These are phyloP conservation scores for Baronia brevicornis DNA, from an alignment of 2,888 invertebrate genomes.

Conservation along the genomic window DNA sequence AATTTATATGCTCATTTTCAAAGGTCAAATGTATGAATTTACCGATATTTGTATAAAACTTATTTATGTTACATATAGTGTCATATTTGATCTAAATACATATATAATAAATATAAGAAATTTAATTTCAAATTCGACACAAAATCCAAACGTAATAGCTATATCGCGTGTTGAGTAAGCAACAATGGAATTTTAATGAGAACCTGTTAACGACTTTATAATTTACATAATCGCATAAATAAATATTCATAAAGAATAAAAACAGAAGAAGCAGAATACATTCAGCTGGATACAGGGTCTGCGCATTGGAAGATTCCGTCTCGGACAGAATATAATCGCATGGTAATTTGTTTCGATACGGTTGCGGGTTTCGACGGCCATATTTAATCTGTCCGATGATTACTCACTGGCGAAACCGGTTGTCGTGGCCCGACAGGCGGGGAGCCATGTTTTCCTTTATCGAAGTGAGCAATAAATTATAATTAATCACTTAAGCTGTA, in stretches of 20 bases:
- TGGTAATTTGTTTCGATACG: constrained; percentile 39
- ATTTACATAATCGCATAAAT: constrained; percentile 67
- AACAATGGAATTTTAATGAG: constrained; percentile 70
- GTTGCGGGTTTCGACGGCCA: constrained; percentile 19
- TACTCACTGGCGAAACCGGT: constrained; percentile 27
- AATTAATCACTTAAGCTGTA: not conserved
- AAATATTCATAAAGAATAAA: constrained; percentile 60
- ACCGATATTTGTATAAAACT: too few species aligned
- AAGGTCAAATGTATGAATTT: too few species aligned
- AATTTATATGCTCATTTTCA: constrained; percentile 1
- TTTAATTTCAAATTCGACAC: constrained; percentile 40
- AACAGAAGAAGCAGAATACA: constrained; percentile 40
- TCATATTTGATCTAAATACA: too few species aligned
- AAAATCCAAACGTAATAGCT: constrained; percentile 45
- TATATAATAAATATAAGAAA: too few species aligned
- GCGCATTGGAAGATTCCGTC: constrained; percentile 34
- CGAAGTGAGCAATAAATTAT: constrained; percentile 13
- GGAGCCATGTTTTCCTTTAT: constrained; percentile 15
- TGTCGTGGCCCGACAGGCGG: constrained; percentile 25
- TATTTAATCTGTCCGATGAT: constrained; percentile 13
- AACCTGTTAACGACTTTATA: constrained; percentile 52
- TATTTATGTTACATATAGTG: too few species aligned
- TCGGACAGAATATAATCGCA: constrained; percentile 32
- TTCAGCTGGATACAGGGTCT: constrained; percentile 32
- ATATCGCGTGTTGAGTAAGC: constrained; percentile 41